Base-by-base conservation (phyloP, 2,797 vertebrate species). In the Parambassis ranga region DNA sequence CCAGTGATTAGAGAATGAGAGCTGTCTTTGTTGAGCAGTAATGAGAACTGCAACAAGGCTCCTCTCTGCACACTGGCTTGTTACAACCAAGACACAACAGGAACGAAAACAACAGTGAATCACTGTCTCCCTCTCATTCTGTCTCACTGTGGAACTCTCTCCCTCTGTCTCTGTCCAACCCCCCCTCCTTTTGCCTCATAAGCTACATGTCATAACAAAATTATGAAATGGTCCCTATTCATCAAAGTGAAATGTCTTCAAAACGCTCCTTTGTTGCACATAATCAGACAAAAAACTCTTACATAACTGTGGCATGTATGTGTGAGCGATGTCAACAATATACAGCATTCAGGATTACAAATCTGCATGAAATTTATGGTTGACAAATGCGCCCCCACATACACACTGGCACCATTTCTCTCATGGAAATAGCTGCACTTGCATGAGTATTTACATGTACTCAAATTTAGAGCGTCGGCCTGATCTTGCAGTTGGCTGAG, bases 41-140 rank as follows among this genome's bases (percentile, higher is more conserved):
- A 89, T 82, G 77, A 80, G 71, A 74, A 51, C 77, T 86, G 72
- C 77, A 80, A 83, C 65, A 79, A 72, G 46, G 58, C 72, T 74
- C 43, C 65, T 71, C 51, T 80, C 61, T 80, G 72, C 74, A 65
- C 68, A 42, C 49, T 64, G 60, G 56, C 64, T 44, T 75, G 57
- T 68, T 71, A 56, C 70, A 71, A 70, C 66, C 62, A 69, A 75
- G 71, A 82, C 71, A 59, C 43, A 64, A 49, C 64, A 64, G 62
- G 69, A 49, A 65, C 60, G n/a, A 64, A 77, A 86, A 81, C 52
- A 82, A 84, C 71, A 79, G 58, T 74, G 67, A 79, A 53, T 76
- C 65, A 69, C 67, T 72, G 64, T 77, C 64, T 67, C 49, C 7
- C 7, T 55, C 38, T 74, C 41, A 44, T 28, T 14, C 5, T 39